These are phyloP conservation scores for Corythaixoides concolor DNA, from an alignment of 2,113 vertebrate genomes.

Conservation along the genomic window DNA sequence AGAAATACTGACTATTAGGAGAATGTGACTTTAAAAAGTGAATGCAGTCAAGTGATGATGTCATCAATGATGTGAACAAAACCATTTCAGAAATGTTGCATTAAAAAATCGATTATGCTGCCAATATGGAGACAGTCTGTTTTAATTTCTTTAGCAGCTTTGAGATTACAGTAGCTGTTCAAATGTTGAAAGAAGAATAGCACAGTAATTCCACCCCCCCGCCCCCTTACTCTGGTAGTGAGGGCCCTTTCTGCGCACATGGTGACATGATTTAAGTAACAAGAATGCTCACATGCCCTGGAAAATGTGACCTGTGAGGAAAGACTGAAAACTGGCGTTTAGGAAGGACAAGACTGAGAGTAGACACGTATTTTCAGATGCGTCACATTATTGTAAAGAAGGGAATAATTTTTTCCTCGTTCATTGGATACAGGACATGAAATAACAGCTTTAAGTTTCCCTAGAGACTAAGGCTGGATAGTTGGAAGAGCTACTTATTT, in stretches of 20 bases:
- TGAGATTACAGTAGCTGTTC: background rate
- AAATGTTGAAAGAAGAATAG: background rate
- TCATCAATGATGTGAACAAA: background rate
- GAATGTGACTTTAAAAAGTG: background rate
- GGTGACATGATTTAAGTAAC: background rate
- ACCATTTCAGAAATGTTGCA: background rate
- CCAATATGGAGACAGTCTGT: background rate
- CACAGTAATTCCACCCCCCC: no score
- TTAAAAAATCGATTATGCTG: background rate
- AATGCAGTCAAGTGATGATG: background rate
- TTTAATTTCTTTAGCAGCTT: background rate
- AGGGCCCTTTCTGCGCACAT: background rate
- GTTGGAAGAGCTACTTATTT: background rate
- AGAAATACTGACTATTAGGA: background rate
- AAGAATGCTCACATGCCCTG: background rate
- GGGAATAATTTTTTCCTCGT: background rate
- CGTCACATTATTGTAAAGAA: background rate
- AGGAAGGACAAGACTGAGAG: background rate
- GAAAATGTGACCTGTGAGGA: background rate
- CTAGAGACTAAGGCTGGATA: background rate
- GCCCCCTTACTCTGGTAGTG: background rate
- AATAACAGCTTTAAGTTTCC: background rate
- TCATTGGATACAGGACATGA: background rate
- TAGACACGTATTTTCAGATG: background rate
- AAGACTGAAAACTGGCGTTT: background rate